Evolutionary conservation across 2,797 vertebrate genomes (phyloP), one percentile per base, ranked within the genome.

Genomic region (Helarctos malayanus): DNA sequence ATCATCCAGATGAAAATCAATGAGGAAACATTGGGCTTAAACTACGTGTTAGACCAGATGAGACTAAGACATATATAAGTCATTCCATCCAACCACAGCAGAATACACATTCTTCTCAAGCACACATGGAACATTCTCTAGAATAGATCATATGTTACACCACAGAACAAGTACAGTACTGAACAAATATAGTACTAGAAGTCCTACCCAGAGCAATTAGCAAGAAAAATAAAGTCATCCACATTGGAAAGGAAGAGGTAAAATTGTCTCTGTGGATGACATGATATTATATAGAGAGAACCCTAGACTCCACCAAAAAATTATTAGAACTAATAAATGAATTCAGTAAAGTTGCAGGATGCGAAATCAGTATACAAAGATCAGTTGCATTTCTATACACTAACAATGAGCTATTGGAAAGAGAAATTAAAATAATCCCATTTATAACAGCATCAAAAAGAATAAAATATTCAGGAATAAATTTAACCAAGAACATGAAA

Each of bases 11-110:
- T 69, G 54, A 94, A 88, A 81, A 73, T 59, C 52, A 79, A 0
- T 88, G n/a, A 69, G 27, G 45, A 61, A 83, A 83, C 79, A 83
- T 8, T 89, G 93, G 47, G 65, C 23, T 89, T 88, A 35, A 89
- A 47, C 35, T 75, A 35, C 6, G 16, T 35, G 21, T 78, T 78
- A 78, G 32, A 85, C 2, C 6, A 75, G 56, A 63, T 89, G 56
- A 35, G n/a, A 23, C 29, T 73, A 38, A 52, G 54, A n/a, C n/a
- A 45, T 45, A 88, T 71, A 41, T 15, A 81, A 52, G 56, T 71
- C 45, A 94, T 89, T 45, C 65, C 56, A 82, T 61, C 27, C 47
- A 82, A 54, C 65, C n/a, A 12, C 47, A 68, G 1, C 32, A 71
- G 65, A 82, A 63, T 81, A 45, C 15, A 89, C 27, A 81, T 81